phyloP scores from a whole-genome alignment of 2,888 invertebrate species.

The Drosophila borealis region DNA sequence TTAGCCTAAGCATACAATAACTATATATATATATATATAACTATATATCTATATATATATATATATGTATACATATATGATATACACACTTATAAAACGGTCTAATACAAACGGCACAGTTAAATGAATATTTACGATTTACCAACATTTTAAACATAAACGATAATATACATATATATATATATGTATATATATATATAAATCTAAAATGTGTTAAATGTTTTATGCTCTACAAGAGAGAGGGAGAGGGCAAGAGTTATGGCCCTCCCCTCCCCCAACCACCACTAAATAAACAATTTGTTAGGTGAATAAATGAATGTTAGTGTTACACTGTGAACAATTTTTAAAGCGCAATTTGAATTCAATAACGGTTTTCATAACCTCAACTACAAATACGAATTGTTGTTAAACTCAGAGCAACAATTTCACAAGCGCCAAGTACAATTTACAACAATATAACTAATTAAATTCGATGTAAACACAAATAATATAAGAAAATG shows the following conservation, averaged over 20 bases:
- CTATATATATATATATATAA: background rate
- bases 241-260: background rate
- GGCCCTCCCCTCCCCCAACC: no score
- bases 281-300: slow-evolving; percentile 5
- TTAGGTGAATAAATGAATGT: slow-evolving; percentile 44
- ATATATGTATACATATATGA: background rate
- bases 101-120: slow-evolving; percentile 41
- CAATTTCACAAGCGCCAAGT: slow-evolving; percentile 57
- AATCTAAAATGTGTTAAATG: slow-evolving; percentile 48
- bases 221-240: slow-evolving; percentile 43
- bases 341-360: slow-evolving; percentile 48
- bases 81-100: slow-evolving; percentile 32
- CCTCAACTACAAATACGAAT: slow-evolving; percentile 20
- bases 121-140: slow-evolving; percentile 38
- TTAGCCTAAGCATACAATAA: slow-evolving; percentile 41
- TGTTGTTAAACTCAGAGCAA: slow-evolving; percentile 41
- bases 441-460: slow-evolving; percentile 64
- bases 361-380: slow-evolving; percentile 29
- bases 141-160: slow-evolving; percentile 18
- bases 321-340: slow-evolving; percentile 26
- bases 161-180: slow-evolving; percentile 1
- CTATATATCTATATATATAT: background rate
- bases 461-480: slow-evolving; percentile 32
- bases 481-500: slow-evolving; percentile 6
- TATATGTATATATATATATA: slow-evolving; percentile 3